These are phyloP conservation scores for Platyrinchus mystaceus DNA, from an alignment of 2,797 vertebrate species.

Conservation along the genomic window DNA sequence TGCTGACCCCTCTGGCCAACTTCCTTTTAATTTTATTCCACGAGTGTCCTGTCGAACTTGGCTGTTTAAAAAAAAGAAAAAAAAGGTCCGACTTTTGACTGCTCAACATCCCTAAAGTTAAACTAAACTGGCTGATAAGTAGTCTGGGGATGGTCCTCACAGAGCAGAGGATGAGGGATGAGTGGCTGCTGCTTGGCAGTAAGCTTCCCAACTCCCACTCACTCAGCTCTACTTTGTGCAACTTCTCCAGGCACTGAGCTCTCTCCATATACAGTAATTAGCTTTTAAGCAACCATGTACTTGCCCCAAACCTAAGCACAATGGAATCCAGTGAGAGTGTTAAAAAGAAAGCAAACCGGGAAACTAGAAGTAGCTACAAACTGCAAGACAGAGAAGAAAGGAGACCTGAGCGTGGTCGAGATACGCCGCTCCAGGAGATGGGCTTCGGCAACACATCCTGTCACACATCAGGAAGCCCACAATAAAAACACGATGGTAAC, in stretches of 20 bases:
- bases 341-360: neutral
- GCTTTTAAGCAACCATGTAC: neutral
- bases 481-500: neutral
- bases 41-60: neutral
- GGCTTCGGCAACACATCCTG: neutral
- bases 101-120: neutral
- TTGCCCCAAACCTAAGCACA: neutral
- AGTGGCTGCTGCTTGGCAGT: neutral
- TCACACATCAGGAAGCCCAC: neutral
- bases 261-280: neutral
- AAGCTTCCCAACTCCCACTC: neutral
- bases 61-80: neutral
- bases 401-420: fast-evolving
- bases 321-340: neutral
- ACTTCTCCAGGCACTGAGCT: neutral
- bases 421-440: neutral
- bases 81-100: neutral
- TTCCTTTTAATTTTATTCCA: neutral
- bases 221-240: neutral
- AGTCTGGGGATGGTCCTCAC: neutral
- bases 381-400: neutral
- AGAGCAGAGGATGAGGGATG: neutral
- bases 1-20: neutral
- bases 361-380: neutral
- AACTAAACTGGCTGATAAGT: neutral